Percentiles rank a stretch among this genome's conserved stretches.
Conservation (phyloP, 2,888 invertebrate species). For the Chesias legatella region DNA sequence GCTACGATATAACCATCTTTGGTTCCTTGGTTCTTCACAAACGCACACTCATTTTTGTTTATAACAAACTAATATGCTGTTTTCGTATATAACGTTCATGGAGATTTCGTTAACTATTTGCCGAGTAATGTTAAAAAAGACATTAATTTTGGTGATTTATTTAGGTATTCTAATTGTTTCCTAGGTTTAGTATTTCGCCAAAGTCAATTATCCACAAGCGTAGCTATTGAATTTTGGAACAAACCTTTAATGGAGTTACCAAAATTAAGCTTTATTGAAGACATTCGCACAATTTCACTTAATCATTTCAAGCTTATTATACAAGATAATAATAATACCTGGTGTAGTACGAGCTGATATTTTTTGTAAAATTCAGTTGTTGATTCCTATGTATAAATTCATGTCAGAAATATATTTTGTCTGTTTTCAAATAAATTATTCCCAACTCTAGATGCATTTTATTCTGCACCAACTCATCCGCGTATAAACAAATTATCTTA, state of each 20-base stretch:
- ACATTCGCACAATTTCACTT: conserved; percentile 48
- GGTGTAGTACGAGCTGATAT: conserved; percentile 14
- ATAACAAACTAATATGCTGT: conserved; percentile 5
- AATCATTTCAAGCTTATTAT: conserved; percentile 19
- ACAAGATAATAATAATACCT: conserved; percentile 10
- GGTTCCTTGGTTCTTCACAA: conserved; percentile 3
- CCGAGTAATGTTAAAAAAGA: conserved; percentile 55
- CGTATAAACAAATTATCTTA: no score
- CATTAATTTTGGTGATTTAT: conserved; percentile 62
- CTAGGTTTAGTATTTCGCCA: conserved; percentile 65
- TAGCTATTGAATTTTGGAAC: conserved; percentile 29
- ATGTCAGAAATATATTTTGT: conserved; percentile 23
- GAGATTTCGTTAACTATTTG: not conserved
- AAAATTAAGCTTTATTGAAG: conserved; percentile 48
- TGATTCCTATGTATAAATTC: conserved; percentile 21
- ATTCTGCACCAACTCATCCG: not conserved
- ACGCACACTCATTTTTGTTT: conserved; percentile 4
- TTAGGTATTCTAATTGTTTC: conserved; percentile 62
- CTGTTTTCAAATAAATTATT: conserved; percentile 30
- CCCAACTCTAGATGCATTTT: conserved; percentile 7
- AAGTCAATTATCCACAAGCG: conserved; percentile 44
- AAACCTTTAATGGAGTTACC: conserved; percentile 48
- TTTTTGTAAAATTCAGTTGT: conserved; percentile 18
- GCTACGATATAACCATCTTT: not conserved
- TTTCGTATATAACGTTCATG: not conserved